phyloP scores from a whole-genome alignment of 2,888 invertebrate species.

The Augiades crinisus region DNA sequence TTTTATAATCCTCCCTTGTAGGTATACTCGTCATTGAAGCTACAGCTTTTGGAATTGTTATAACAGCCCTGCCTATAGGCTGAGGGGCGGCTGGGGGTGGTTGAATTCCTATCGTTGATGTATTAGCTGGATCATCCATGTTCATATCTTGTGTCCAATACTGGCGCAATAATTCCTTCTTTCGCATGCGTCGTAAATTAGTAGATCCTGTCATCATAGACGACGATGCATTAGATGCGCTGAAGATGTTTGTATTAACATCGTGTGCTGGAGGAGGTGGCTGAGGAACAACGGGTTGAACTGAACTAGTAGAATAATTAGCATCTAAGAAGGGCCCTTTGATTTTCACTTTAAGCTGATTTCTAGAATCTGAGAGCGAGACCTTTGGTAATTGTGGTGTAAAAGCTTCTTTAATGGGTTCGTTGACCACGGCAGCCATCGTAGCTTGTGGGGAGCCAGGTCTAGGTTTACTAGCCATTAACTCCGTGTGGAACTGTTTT shows the following conservation, averaged over 20 bases:
- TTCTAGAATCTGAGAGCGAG: slow-evolving; percentile 89
- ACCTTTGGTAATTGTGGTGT: slow-evolving; percentile 82
- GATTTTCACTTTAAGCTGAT: slow-evolving; percentile 94
- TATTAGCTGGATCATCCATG: slow-evolving; percentile 86
- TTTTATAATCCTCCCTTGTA: slow-evolving; percentile 91
- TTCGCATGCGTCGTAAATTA: slow-evolving; percentile 92
- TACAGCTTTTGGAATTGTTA: slow-evolving; percentile 93
- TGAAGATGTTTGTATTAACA: slow-evolving; percentile 55
- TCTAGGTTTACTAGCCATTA: slow-evolving; percentile 81
- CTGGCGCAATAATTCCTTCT: slow-evolving; percentile 92
- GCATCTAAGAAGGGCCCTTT: slow-evolving; percentile 93
- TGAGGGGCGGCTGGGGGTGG: slow-evolving; percentile 82
- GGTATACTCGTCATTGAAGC: slow-evolving; percentile 94
- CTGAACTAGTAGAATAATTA: slow-evolving; percentile 85
- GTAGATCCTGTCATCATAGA: slow-evolving; percentile 83
- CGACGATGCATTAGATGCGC: slow-evolving; percentile 64
- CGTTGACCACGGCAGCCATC: slow-evolving; percentile 39
- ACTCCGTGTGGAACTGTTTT: slow-evolving; percentile 86
- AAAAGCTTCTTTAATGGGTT: slow-evolving; percentile 48
- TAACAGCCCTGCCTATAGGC: slow-evolving; percentile 85
- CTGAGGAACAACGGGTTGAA: slow-evolving; percentile 80
- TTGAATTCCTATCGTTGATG: slow-evolving; percentile 70
- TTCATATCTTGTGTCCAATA: slow-evolving; percentile 92
- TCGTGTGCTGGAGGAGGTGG: slow-evolving; percentile 65
- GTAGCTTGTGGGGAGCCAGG: slow-evolving; percentile 46